Conservation (phyloP, 2,888 invertebrate genomes). For the Oxytorus armatus region DNA sequence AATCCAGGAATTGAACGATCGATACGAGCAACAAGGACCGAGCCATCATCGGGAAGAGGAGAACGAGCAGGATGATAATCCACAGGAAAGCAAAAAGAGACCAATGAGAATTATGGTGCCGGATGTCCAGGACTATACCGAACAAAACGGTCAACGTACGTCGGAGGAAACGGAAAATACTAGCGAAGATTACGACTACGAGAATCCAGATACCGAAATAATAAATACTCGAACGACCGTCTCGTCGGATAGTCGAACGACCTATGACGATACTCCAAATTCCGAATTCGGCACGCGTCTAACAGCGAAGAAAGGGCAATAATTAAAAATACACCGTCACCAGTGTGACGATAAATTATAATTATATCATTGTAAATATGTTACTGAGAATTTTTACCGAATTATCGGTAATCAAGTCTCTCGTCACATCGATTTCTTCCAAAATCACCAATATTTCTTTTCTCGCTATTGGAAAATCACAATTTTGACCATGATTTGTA, state of each 20-base stretch:
- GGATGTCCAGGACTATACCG: constrained; percentile 82
- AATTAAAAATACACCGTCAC: constrained; percentile 7
- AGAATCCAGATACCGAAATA: constrained; percentile 71
- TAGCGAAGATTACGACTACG: constrained; percentile 76
- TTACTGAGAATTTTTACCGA: constrained; percentile 14
- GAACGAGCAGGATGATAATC: constrained; percentile 44
- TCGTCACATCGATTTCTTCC: no score
- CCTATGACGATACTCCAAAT: constrained; percentile 61
- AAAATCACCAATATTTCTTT: no score
- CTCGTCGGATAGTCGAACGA: constrained; percentile 61
- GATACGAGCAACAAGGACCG: constrained; percentile 65
- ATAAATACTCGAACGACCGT: constrained; percentile 58
- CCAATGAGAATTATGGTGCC: constrained; percentile 85
- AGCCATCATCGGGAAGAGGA: constrained; percentile 48
- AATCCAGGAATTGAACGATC: constrained; percentile 65
- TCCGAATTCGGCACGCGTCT: constrained; percentile 78
- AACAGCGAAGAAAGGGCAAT: constrained; percentile 70
- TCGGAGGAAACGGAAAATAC: constrained; percentile 68
- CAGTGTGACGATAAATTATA: constrained; percentile 1
- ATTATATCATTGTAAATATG: constrained; percentile 55
- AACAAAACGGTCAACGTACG: constrained; percentile 77
- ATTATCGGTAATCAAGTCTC: constrained; percentile 11
- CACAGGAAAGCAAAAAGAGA: constrained; percentile 74
- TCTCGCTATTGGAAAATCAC: no score
- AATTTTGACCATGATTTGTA: no score